phyloP scores from a whole-genome alignment of 2,797 vertebrate genomes.

The Triplophysa bombifrons region DNA sequence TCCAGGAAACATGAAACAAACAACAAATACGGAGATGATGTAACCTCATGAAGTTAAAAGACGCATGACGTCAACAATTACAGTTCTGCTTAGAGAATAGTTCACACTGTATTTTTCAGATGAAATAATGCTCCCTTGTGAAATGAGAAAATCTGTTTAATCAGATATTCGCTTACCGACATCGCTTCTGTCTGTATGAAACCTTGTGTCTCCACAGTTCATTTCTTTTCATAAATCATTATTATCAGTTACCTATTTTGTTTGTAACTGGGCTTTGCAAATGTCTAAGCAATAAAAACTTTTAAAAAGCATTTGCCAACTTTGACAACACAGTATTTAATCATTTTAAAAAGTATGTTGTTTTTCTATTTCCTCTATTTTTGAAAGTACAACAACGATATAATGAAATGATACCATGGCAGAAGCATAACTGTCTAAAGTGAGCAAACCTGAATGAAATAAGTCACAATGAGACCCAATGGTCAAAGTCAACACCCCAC shows the following conservation, averaged over 20 bases:
- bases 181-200: too few species aligned
- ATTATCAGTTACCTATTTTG: too few species aligned
- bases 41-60: not conserved
- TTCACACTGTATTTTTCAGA: not conserved
- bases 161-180: not conserved
- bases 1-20: conserved; percentile 1
- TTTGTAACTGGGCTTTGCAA: too few species aligned
- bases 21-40: not conserved
- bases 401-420: not conserved
- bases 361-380: too few species aligned
- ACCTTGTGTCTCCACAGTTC: too few species aligned
- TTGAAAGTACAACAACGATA: too few species aligned
- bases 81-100: not conserved
- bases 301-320: too few species aligned
- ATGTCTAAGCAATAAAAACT: too few species aligned
- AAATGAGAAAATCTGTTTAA: not conserved
- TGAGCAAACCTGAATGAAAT: not conserved
- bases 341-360: too few species aligned
- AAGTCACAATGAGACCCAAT: not conserved
- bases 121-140: too few species aligned
- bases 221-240: too few species aligned
- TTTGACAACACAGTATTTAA: too few species aligned
- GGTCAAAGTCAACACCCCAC: not conserved
- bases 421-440: not conserved
- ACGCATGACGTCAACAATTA: not conserved